Evolutionary conservation across 2,888 invertebrate genomes (phyloP).

Genomic region (Stictocephala bisonia): DNA sequence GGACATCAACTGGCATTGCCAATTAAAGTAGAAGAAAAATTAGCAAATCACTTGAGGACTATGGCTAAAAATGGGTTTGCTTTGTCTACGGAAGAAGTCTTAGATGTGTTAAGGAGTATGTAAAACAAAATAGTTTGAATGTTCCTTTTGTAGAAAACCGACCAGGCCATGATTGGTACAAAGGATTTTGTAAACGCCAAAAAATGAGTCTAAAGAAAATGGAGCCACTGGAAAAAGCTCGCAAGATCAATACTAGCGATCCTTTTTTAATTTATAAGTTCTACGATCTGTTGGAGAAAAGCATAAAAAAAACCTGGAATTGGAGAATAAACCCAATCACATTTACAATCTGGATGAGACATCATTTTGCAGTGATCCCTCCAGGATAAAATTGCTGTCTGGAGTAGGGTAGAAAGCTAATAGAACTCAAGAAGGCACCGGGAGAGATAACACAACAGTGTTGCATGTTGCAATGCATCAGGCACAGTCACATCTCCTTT

Average conservation of each 20-base stretch:
- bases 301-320: constrained; percentile 49
- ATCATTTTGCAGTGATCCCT: constrained; percentile 54
- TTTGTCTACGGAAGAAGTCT: constrained; percentile 1
- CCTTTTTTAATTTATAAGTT: constrained; percentile 60
- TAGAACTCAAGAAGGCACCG: constrained; percentile 15
- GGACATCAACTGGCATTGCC: background rate
- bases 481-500: constrained; percentile 62
- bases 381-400: constrained; percentile 59
- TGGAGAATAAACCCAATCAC: constrained; percentile 56
- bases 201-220: constrained; percentile 16
- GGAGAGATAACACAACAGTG: constrained; percentile 43
- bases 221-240: background rate
- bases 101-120: constrained; percentile 16
- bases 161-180: constrained; percentile 15
- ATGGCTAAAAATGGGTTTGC: constrained; percentile 17
- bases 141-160: constrained; percentile 6
- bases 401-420: constrained; percentile 29
- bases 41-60: background rate
- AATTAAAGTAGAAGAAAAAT: background rate
- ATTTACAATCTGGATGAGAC: constrained; percentile 59
- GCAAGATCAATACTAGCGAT: constrained; percentile 41
- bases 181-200: constrained; percentile 4
- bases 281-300: constrained; percentile 21
- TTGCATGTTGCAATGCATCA: constrained; percentile 45
- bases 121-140: background rate